A percentile compares a stretch with the other conserved stretches of the same genome.
Conservation (phyloP, 1,140 invertebrate genomes). For the Plodia interpunctella region DNA sequence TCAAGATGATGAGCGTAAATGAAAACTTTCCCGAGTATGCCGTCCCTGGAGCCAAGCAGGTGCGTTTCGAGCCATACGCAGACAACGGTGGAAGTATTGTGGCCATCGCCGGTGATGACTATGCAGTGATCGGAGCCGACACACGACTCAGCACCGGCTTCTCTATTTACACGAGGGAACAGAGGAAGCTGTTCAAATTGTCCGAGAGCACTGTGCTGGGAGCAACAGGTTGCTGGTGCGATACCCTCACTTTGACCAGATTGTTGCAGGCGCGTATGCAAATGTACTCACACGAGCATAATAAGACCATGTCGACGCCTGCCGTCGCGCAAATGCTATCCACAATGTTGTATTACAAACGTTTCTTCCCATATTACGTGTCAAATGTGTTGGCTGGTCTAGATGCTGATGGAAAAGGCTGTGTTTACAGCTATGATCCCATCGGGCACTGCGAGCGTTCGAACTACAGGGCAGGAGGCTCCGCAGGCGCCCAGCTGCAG, state of each 20-base stretch:
- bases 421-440: constrained; percentile 97
- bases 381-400: constrained; percentile 96
- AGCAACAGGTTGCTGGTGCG: constrained; percentile 97
- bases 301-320: constrained; percentile 93
- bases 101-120: constrained; percentile 95
- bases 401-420: constrained; percentile 92
- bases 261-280: constrained; percentile 91
- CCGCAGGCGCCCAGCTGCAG: constrained; percentile 87
- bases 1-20: constrained; percentile 53
- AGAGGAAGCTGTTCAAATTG: constrained; percentile 89
- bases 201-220: constrained; percentile 92
- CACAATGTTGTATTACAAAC: constrained; percentile 96
- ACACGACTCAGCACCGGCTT: constrained; percentile 95
- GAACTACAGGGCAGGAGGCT: constrained; percentile 90
- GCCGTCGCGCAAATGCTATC: constrained; percentile 97
- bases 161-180: constrained; percentile 91
- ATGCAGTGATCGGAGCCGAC: constrained; percentile 91
- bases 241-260: constrained; percentile 94
- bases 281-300: constrained; percentile 97
- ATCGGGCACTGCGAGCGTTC: constrained; percentile 94
- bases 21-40: constrained; percentile 82
- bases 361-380: constrained; percentile 99
- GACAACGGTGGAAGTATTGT: constrained; percentile 91
- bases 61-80: constrained; percentile 85
- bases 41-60: constrained; percentile 78